phyloP scores from a whole-genome alignment of 2,888 invertebrate species.

The Lasius fuliginosus region DNA sequence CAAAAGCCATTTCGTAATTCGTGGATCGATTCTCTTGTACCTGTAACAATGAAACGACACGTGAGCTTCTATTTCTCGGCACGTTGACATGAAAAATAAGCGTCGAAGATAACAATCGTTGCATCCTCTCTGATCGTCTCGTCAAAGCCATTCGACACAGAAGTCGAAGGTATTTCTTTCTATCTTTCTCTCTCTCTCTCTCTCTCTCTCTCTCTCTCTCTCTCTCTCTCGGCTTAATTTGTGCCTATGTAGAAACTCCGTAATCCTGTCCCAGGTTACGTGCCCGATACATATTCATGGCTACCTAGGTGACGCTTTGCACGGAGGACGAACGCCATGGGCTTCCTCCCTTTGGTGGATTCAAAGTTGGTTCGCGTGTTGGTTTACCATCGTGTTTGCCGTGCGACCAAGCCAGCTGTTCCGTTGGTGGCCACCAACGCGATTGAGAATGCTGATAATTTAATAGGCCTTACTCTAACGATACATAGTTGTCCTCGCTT shows the following conservation, averaged over 20 bases:
- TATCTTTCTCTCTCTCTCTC: neutral
- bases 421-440: neutral
- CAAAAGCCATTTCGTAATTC: constrained; percentile 16
- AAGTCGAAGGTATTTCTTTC: constrained; percentile 33
- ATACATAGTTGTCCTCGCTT: constrained; percentile 14
- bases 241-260: constrained; percentile 32
- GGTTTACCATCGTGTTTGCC: constrained; percentile 42
- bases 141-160: constrained; percentile 24
- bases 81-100: constrained; percentile 36
- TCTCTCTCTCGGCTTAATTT: constrained; percentile 35
- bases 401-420: constrained; percentile 51
- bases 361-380: constrained; percentile 41
- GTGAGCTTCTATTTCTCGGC: neutral
- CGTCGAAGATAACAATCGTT: neutral
- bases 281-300: constrained; percentile 48
- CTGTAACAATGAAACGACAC: neutral
- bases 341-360: constrained; percentile 32
- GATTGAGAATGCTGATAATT: constrained; percentile 49
- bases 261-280: constrained; percentile 20
- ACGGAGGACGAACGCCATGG: constrained; percentile 11
- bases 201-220: too few relatives aligned
- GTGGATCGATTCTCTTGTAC: constrained; percentile 11
- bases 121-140: neutral
- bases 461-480: constrained; percentile 31
- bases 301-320: constrained; percentile 31